Percentiles rank a stretch among this genome's conserved stretches.
phyloP scores from a whole-genome alignment of 2,113 vertebrate genomes.

The chimpanzee (Pan troglodytes) region NHGRI_mPanTro3-v2.1_pri NC_072398.2:211052501-211053000 shows the following conservation, averaged over 20 bases:
- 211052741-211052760: not conserved
- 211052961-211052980: not conserved
- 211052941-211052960: not conserved
- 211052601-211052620: not conserved
- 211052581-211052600: fast-evolving
- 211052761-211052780: not conserved
- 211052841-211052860: not conserved
- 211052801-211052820: not conserved
- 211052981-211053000: constrained; percentile 66
- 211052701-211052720: fast-evolving
- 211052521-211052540: not conserved
- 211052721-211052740: not conserved
- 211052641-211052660: not conserved
- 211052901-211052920: not conserved
- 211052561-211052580: no score
- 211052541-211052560: no score
- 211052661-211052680: not conserved
- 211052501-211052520: not conserved
- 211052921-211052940: not conserved
- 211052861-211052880: not conserved
- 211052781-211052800: not conserved
- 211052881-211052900: not conserved
- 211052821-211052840: fast-evolving
- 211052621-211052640: not conserved
- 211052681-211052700: not conserved